Conservation (phyloP, 2,888 invertebrate species). For the Sclerodermus sp. region DNA sequence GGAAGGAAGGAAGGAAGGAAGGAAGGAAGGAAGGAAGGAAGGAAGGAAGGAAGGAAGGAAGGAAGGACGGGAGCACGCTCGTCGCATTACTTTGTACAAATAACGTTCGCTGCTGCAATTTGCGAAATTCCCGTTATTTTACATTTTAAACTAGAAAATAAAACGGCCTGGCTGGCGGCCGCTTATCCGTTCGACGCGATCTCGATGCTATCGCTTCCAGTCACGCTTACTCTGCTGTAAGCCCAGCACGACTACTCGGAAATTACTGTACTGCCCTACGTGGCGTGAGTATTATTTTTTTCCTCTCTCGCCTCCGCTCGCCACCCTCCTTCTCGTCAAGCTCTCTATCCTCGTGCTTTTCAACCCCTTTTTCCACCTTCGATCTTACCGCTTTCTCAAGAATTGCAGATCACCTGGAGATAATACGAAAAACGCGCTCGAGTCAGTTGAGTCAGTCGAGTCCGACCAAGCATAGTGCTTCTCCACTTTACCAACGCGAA, state of each 20-base stretch:
- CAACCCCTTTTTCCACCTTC: constrained; percentile 16
- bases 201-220: constrained; percentile 48
- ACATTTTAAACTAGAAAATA: constrained; percentile 48
- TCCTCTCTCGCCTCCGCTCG: constrained; percentile 5
- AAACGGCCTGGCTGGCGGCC: constrained; percentile 40
- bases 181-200: constrained; percentile 47
- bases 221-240: constrained; percentile 48
- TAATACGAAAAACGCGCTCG: too few relatives aligned
- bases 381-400: constrained; percentile 25
- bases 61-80: constrained; percentile 26
- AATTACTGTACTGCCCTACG: constrained; percentile 40
- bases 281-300: constrained; percentile 41
- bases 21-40: constrained; percentile 4
- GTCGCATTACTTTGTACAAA: constrained; percentile 44
- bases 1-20: constrained; percentile 3
- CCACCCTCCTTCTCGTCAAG: background rate
- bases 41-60: background rate
- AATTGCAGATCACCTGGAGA: background rate
- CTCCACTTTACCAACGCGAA: constrained; percentile 42
- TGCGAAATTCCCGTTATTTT: constrained; percentile 47
- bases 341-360: constrained; percentile 15
- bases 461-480: background rate
- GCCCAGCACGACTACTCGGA: constrained; percentile 38
- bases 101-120: constrained; percentile 38
- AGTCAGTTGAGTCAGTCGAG: too few relatives aligned